Conservation (phyloP, 2,113 vertebrate species). For the Xyliphius kryptos region DNA sequence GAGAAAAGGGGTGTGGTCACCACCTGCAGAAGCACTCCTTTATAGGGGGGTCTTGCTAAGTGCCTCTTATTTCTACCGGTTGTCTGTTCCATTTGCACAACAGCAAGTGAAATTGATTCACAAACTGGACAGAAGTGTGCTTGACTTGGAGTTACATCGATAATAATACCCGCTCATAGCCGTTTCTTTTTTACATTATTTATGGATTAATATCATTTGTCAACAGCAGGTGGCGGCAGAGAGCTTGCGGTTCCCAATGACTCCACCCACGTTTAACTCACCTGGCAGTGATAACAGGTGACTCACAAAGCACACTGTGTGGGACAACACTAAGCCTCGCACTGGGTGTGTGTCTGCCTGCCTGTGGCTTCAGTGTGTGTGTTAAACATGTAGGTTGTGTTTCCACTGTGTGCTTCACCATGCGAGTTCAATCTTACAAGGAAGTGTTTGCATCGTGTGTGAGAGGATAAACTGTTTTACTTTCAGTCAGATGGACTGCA, state of each 20-base stretch:
- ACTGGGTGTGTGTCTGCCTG: not conserved
- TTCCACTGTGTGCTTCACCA: not conserved
- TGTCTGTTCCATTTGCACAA: too few species aligned
- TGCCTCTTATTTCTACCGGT: too few species aligned
- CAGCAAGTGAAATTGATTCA: too few species aligned
- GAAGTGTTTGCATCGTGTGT: not conserved
- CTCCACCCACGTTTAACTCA: conserved; percentile 8
- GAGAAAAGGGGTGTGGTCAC: too few species aligned
- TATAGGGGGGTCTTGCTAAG: too few species aligned
- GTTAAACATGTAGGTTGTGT: not conserved
- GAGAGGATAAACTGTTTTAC: not conserved
- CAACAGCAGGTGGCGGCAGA: conserved; percentile 2
- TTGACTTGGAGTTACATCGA: too few species aligned
- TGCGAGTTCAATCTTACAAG: not conserved
- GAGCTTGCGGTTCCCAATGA: too few species aligned
- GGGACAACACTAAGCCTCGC: not conserved
- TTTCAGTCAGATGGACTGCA: not conserved
- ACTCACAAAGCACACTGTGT: not conserved
- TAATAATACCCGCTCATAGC: too few species aligned
- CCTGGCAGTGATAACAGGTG: conserved; percentile 1
- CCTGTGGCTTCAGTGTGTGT: not conserved
- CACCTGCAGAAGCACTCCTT: too few species aligned
- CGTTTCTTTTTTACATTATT: not conserved
- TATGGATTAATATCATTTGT: not conserved
- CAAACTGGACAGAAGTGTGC: too few species aligned